Conservation (phyloP, 2,888 invertebrate genomes). For the Melanargia galathea region DNA sequence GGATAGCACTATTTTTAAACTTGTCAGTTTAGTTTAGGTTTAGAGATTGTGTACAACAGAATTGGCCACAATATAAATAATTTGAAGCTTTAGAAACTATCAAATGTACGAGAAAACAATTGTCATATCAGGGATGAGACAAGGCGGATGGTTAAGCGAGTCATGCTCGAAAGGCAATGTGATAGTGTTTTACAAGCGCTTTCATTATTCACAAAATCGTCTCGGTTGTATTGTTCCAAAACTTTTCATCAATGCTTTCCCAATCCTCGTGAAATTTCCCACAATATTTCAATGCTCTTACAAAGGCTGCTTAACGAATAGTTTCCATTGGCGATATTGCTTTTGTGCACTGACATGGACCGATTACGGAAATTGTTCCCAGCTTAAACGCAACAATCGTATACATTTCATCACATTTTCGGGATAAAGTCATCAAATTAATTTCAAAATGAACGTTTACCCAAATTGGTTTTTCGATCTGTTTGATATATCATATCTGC, state of each 20-base stretch:
- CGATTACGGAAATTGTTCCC: constrained; percentile 64
- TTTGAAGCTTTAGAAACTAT: no score
- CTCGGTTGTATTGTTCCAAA: constrained; percentile 23
- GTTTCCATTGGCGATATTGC: constrained; percentile 72
- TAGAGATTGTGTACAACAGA: no score
- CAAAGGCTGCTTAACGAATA: constrained; percentile 72
- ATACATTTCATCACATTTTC: constrained; percentile 54
- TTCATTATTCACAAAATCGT: not conserved
- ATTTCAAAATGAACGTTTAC: constrained; percentile 41
- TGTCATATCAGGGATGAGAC: no score
- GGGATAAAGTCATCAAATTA: constrained; percentile 50
- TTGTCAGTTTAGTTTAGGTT: no score
- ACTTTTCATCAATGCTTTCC: constrained; percentile 46
- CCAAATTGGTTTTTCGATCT: constrained; percentile 19
- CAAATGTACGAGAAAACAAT: no score
- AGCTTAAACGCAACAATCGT: constrained; percentile 55
- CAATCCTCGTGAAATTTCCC: constrained; percentile 17
- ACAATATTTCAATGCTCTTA: constrained; percentile 54
- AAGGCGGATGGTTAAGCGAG: no score
- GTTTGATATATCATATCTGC: constrained; percentile 17
- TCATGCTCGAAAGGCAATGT: not conserved
- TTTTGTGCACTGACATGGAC: constrained; percentile 69
- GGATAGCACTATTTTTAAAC: no score
- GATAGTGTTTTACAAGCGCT: not conserved
- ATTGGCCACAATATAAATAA: no score